phyloP scores from a whole-genome alignment of 2,797 vertebrate genomes.

The Setipinna tenuifilis region DNA sequence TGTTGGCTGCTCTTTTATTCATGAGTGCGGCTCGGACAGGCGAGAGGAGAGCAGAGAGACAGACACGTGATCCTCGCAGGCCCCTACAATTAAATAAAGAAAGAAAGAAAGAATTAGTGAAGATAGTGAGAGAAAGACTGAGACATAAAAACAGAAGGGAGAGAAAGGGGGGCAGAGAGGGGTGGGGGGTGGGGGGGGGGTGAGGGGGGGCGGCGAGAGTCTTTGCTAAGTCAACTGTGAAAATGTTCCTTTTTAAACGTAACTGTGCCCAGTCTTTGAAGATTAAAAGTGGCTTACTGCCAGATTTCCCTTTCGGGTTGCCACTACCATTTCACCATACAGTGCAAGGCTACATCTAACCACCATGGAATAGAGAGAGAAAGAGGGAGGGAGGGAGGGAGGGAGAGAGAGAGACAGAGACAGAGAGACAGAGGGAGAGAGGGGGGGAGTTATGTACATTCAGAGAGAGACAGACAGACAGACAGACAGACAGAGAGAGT shows the following conservation, averaged over 20 bases:
- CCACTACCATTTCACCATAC: not conserved
- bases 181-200: not conserved
- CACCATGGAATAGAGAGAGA: not conserved
- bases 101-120: no score
- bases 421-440: not conserved
- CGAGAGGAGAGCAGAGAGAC: not conserved
- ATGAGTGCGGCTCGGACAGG: not conserved
- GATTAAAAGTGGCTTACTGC: conserved; percentile 14
- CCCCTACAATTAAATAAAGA: not conserved
- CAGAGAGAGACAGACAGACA: not conserved
- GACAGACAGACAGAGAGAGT: not conserved
- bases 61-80: not conserved
- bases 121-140: no score
- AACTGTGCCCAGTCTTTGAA: conserved; percentile 29
- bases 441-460: not conserved
- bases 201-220: not conserved
- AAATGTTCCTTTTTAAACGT: conserved; percentile 1
- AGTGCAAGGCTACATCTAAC: not conserved
- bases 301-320: conserved; percentile 9
- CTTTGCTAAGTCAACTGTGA: not conserved
- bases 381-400: not conserved
- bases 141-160: not conserved
- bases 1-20: not conserved
- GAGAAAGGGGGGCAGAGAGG: no score
- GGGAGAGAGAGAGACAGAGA: not conserved